Percentiles rank a stretch among this genome's conserved stretches.
phyloP scores from a whole-genome alignment of 23 tunicate genomes.

The Ciona savignyi region DNA sequence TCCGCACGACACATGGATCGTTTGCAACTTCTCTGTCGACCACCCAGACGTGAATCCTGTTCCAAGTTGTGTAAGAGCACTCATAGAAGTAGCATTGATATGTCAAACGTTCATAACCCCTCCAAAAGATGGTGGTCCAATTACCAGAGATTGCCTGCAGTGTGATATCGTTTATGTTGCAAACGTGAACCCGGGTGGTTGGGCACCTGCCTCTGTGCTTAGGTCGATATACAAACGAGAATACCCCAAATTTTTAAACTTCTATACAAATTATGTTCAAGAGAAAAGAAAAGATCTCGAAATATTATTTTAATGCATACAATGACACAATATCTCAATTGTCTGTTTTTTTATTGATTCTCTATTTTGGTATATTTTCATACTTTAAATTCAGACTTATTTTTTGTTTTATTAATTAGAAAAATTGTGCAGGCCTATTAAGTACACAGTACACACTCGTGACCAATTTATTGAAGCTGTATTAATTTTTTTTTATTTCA shows the following conservation, averaged over 20 bases:
- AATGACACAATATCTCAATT: too few relatives aligned
- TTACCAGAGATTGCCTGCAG: constrained; percentile 43
- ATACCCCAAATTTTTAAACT: constrained; percentile 75
- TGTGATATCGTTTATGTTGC: constrained; percentile 85
- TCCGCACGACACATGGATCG: constrained; percentile 79
- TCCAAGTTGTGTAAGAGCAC: constrained; percentile 50
- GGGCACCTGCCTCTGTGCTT: constrained; percentile 74
- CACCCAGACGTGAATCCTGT: constrained; percentile 20
- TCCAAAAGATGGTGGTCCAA: constrained; percentile 34
- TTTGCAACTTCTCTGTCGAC: constrained; percentile 83
- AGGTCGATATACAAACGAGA: constrained; percentile 73
- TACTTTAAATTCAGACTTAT: too few relatives aligned
- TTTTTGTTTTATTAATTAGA: too few relatives aligned
- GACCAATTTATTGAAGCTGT: too few relatives aligned
- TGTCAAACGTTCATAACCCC: constrained; percentile 68
- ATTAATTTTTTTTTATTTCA: too few relatives aligned
- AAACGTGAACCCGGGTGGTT: constrained; percentile 87
- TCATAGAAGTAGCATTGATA: constrained; percentile 61
- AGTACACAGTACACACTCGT: background rate
- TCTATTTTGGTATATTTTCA: too few relatives aligned
- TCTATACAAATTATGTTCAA: constrained; percentile 62
- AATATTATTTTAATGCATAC: constrained; percentile 52
- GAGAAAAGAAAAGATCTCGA: constrained; percentile 52
- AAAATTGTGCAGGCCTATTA: too few relatives aligned
- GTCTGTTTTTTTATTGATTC: too few relatives aligned